phyloP scores from a whole-genome alignment of 2,888 invertebrate species.

The Venusia cambrica region DNA sequence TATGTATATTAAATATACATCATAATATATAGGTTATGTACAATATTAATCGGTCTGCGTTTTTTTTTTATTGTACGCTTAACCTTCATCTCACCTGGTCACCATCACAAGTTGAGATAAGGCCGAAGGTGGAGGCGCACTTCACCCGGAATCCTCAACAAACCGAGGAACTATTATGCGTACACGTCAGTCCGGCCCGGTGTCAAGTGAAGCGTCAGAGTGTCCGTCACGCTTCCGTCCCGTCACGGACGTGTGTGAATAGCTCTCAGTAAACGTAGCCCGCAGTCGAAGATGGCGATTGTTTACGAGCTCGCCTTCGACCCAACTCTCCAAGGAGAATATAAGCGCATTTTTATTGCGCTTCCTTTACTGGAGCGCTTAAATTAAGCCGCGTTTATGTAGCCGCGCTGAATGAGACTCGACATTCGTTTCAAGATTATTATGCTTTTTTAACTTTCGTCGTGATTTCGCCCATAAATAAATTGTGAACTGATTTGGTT shows the following conservation, averaged over 20 bases:
- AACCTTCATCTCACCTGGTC: no score
- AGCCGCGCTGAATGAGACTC: constrained; percentile 33
- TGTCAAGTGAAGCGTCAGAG: no score
- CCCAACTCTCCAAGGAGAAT: constrained; percentile 37
- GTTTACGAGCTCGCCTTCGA: constrained; percentile 50
- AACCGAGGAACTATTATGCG: no score
- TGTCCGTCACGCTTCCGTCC: constrained; percentile 4
- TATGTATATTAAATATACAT: no score
- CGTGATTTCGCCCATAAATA: constrained; percentile 27
- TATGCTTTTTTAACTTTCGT: constrained; percentile 30
- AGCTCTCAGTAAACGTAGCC: constrained; percentile 16
- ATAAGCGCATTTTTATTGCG: constrained; percentile 47
- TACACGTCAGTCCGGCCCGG: no score
- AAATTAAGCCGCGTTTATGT: constrained; percentile 49
- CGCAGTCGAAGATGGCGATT: constrained; percentile 56
- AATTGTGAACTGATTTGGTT: constrained; percentile 24
- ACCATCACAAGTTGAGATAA: no score
- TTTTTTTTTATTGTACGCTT: no score
- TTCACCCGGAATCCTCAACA: no score
- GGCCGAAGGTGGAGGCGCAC: no score
- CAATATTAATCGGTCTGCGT: no score
- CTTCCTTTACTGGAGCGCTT: constrained; percentile 47
- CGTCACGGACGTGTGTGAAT: constrained; percentile 8
- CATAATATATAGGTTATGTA: no score
- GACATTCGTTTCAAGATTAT: constrained; percentile 31